These are phyloP conservation scores for Madoqua kirkii DNA, from an alignment of 2,113 vertebrate species.

Conservation along the genomic window DNA sequence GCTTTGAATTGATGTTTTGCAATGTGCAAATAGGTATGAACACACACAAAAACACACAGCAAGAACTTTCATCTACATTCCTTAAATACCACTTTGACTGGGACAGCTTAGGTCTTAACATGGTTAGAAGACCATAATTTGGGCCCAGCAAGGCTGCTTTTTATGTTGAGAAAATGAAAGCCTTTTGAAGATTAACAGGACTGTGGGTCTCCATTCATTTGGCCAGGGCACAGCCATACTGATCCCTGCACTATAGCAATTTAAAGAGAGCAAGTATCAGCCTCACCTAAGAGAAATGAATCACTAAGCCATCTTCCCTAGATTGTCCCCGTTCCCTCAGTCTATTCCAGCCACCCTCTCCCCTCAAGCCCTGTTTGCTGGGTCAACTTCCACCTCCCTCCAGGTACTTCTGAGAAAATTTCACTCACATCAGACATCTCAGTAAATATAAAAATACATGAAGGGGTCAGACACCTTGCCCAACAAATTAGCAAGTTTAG, in stretches of 20 bases:
- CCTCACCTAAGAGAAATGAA: not conserved
- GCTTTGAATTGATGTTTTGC: not conserved
- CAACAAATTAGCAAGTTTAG: not conserved
- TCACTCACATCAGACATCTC: not conserved
- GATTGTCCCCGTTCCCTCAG: not conserved
- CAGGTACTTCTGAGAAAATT: not conserved
- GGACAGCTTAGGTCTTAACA: constrained; percentile 9
- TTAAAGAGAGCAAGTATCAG: not conserved
- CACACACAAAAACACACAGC: not conserved
- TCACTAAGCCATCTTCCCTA: not conserved
- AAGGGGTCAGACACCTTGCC: not conserved
- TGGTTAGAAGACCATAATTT: constrained; percentile 20
- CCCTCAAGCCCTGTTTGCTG: not conserved
- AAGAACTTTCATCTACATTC: constrained; percentile 4
- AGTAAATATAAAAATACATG: not conserved
- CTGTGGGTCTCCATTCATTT: constrained; percentile 26
- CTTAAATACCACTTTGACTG: constrained; percentile 22
- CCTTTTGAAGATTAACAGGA: constrained; percentile 49
- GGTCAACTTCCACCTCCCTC: not conserved
- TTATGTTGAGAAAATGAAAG: constrained; percentile 60
- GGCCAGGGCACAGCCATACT: constrained; percentile 19
- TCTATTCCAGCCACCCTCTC: not conserved
- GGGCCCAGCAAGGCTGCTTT: constrained; percentile 19
- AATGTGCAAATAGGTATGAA: not conserved
- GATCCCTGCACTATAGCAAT: constrained; percentile 24